A percentile compares a stretch with the other conserved stretches of the same genome.
Conservation (phyloP, 92 coral and sea anemone species). For the Epizoanthus stellaris region DNA sequence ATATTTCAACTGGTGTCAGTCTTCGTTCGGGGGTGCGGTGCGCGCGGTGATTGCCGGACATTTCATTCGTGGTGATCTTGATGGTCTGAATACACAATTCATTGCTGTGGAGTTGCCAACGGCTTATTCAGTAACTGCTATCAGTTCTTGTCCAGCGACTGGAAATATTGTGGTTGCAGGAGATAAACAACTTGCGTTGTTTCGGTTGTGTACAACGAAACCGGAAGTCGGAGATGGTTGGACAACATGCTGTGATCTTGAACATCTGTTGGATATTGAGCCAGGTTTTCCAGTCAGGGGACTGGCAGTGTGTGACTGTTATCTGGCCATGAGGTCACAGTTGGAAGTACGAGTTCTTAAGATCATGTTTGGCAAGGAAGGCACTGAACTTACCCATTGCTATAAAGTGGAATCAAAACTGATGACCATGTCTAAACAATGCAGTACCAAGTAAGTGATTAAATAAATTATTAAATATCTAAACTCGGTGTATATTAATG, state of each 20-base stretch:
- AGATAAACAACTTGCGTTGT: slow-evolving; percentile 68
- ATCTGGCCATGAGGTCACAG: slow-evolving; percentile 82
- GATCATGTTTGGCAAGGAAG: slow-evolving; percentile 60
- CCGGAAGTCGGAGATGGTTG: slow-evolving; percentile 52
- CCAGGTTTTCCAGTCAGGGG: slow-evolving; percentile 77
- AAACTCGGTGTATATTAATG: too few species aligned
- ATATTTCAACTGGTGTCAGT: slow-evolving; percentile 90
- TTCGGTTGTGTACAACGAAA: slow-evolving; percentile 60
- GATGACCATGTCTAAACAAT: slow-evolving; percentile 15
- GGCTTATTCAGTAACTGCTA: slow-evolving; percentile 56
- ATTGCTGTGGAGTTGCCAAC: slow-evolving; percentile 81
- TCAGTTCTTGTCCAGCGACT: slow-evolving; percentile 75
- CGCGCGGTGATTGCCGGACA: slow-evolving; percentile 82
- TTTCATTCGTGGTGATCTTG: slow-evolving; percentile 62
- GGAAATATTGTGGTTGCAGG: slow-evolving; percentile 83
- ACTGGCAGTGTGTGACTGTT: slow-evolving; percentile 77
- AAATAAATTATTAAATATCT: too few species aligned
- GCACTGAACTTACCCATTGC: not conserved
- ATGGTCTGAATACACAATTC: slow-evolving; percentile 55
- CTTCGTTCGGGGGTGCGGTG: slow-evolving; percentile 63
- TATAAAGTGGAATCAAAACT: not conserved
- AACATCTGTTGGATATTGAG: slow-evolving; percentile 79
- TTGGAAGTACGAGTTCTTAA: slow-evolving; percentile 84
- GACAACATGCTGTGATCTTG: slow-evolving; percentile 67
- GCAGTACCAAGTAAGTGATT: slow-evolving; percentile 27